These are phyloP conservation scores for Hydrophis major DNA, from an alignment of 2,797 vertebrate genomes.

Conservation along the genomic window DNA sequence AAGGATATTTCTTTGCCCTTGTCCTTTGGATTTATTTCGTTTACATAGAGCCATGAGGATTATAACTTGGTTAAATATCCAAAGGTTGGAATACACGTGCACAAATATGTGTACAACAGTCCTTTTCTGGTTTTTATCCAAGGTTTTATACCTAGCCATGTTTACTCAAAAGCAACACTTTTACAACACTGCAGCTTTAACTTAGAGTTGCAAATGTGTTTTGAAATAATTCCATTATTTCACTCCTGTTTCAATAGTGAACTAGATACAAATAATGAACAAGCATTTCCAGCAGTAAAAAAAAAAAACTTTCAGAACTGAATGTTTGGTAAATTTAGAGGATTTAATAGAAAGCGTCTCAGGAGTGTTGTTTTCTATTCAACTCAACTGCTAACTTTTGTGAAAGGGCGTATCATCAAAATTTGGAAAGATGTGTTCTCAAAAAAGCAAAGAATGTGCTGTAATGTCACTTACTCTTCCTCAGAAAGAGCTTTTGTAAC, in stretches of 20 bases:
- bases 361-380: conserved; percentile 47
- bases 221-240: conserved; percentile 13
- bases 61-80: background rate
- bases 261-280: conserved; percentile 37
- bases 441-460: conserved; percentile 41
- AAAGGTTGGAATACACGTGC: background rate
- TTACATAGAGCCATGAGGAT: background rate
- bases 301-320: conserved; percentile 28
- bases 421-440: conserved; percentile 61
- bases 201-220: background rate
- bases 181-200: background rate
- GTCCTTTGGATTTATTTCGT: background rate
- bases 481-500: background rate
- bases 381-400: conserved; percentile 34
- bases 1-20: background rate
- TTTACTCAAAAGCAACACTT: background rate
- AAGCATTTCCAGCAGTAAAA: conserved; percentile 30
- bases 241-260: conserved; percentile 22
- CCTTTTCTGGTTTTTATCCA: background rate
- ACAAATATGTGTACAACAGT: background rate
- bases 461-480: background rate
- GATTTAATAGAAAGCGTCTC: conserved; percentile 37
- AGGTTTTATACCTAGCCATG: background rate
- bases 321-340: conserved; percentile 28
- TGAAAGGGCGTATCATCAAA: conserved; percentile 55